Percentiles rank a stretch among this genome's conserved stretches.
Evolutionary conservation across 2,797 vertebrate genomes (phyloP).

Genomic region (Liparis tanakae): DNA sequence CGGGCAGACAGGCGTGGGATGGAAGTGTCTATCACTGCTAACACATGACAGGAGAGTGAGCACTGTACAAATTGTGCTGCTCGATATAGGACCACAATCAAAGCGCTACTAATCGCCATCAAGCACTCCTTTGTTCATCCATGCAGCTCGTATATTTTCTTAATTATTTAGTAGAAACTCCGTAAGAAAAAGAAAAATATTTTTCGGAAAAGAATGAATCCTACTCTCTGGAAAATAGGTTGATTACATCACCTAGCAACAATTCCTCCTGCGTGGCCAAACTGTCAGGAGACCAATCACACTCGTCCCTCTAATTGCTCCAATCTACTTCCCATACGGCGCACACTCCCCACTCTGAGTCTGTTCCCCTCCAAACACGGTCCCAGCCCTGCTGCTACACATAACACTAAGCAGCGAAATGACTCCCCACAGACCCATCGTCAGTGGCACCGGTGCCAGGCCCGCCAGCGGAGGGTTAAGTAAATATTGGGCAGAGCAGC

Average conservation of each 20-base stretch:
- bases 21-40: conserved; percentile 66
- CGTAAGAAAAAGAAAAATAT: background rate
- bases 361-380: conserved; percentile 37
- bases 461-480: conserved; percentile 79
- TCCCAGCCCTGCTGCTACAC: conserved; percentile 55
- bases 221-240: conserved; percentile 3
- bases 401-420: conserved; percentile 63
- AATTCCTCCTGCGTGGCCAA: conserved; percentile 42
- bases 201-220: background rate
- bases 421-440: conserved; percentile 67
- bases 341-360: conserved; percentile 44
- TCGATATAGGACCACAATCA: conserved; percentile 44
- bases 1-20: conserved; percentile 73
- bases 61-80: conserved; percentile 60
- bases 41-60: conserved; percentile 60
- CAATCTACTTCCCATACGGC: conserved; percentile 61
- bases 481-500: conserved; percentile 83
- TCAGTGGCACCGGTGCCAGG: conserved; percentile 68
- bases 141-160: background rate
- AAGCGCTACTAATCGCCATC: conserved; percentile 32
- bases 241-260: conserved; percentile 53
- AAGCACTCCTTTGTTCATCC: conserved; percentile 29
- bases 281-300: conserved; percentile 70
- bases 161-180: background rate
- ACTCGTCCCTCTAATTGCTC: conserved; percentile 67